phyloP scores from a whole-genome alignment of 2,888 invertebrate species.

The Epirrhoe tristata region DNA sequence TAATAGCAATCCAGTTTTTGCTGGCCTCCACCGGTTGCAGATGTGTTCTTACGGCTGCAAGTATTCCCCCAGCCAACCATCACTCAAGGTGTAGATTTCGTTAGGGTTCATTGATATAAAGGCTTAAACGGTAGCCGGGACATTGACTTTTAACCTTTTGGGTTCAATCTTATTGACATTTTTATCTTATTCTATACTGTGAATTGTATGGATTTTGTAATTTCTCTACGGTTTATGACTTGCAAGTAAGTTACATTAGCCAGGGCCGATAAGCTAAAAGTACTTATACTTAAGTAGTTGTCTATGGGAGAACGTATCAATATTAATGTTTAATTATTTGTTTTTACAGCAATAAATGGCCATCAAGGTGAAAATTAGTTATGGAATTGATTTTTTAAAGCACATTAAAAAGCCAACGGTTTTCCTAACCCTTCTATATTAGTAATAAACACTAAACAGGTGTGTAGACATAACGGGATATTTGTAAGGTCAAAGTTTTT shows the following conservation, averaged over 20 bases:
- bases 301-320: too few species aligned
- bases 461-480: slow-evolving; percentile 16
- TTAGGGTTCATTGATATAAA: slow-evolving; percentile 29
- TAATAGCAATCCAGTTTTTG: neutral
- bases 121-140: slow-evolving; percentile 9
- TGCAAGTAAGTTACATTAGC: too few species aligned
- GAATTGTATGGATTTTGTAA: too few species aligned
- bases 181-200: too few species aligned
- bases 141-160: neutral
- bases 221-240: too few species aligned
- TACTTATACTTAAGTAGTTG: too few species aligned
- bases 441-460: slow-evolving; percentile 10
- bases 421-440: neutral
- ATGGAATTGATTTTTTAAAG: neutral
- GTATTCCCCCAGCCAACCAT: slow-evolving; percentile 12
- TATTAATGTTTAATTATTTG: neutral
- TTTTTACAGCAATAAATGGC: neutral
- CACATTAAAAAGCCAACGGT: neutral
- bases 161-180: neutral
- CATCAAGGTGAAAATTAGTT: neutral
- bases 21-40: slow-evolving; percentile 27
- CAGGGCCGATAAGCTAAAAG: too few species aligned
- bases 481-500: slow-evolving; percentile 25
- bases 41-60: slow-evolving; percentile 29
- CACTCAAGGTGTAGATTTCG: slow-evolving; percentile 18